Conservation (phyloP, 2,888 invertebrate genomes). For the Pyrochroa serraticornis region DNA sequence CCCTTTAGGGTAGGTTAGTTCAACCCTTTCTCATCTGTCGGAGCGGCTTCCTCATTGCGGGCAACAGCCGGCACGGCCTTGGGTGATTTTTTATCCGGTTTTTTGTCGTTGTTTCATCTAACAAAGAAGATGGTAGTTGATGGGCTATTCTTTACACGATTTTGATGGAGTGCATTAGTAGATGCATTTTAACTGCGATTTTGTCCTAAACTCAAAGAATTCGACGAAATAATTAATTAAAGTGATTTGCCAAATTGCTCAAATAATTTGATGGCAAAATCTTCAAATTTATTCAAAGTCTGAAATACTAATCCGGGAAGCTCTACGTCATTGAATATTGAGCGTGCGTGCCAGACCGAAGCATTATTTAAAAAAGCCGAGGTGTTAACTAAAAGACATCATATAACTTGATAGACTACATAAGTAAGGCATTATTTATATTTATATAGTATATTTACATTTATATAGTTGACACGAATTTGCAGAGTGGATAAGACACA, state of each 20-base stretch:
- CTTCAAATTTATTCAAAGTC: too few relatives aligned
- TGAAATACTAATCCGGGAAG: too few relatives aligned
- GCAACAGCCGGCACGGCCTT: conserved; percentile 38
- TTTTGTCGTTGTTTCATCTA: conserved; percentile 37
- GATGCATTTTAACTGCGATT: conserved; percentile 10
- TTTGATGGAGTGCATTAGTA: conserved; percentile 17
- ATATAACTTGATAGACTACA: not conserved
- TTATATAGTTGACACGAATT: conserved; percentile 1
- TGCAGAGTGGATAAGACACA: not conserved
- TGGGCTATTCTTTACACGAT: conserved; percentile 17
- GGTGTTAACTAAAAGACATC: too few relatives aligned
- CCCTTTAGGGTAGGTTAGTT: conserved; percentile 48
- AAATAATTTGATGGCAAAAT: too few relatives aligned
- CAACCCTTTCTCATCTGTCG: conserved; percentile 44
- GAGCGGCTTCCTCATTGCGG: conserved; percentile 34
- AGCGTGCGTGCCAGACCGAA: too few relatives aligned
- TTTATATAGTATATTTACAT: not conserved
- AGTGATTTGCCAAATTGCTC: too few relatives aligned
- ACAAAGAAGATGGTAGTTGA: conserved; percentile 16
- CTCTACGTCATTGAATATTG: too few relatives aligned
- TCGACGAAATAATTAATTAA: too few relatives aligned
- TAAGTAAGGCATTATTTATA: not conserved
- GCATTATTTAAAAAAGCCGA: too few relatives aligned
- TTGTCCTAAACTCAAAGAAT: conserved; percentile 2
- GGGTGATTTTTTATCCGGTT: conserved; percentile 43